A percentile compares a stretch with the other conserved stretches of the same genome.
These are phyloP conservation scores for Propsilocerus akamusi DNA, from an alignment of 1,140 invertebrate species.

Conservation along the genomic window DNA sequence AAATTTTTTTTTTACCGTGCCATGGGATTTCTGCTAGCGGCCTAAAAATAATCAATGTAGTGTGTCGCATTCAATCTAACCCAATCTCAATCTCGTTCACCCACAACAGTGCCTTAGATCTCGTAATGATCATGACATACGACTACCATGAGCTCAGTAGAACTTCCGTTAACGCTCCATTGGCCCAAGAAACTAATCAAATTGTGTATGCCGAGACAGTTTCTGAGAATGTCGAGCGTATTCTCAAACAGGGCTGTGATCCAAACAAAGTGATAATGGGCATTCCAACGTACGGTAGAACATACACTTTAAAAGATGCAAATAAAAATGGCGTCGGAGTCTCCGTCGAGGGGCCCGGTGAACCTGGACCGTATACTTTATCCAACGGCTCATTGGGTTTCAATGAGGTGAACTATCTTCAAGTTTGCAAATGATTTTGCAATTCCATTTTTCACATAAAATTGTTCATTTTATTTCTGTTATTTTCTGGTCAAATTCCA, in stretches of 20 bases:
- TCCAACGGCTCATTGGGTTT: conserved; percentile 41
- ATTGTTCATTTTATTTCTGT: not conserved
- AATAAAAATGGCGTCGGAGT: conserved; percentile 29
- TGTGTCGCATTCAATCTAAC: no score
- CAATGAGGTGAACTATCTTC: conserved; percentile 35
- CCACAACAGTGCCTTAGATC: no score
- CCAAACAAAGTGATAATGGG: conserved; percentile 41
- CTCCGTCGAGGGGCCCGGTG: conserved; percentile 27
- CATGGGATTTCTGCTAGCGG: no score
- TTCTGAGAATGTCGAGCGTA: not conserved
- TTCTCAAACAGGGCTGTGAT: not conserved
- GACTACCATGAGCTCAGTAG: not conserved
- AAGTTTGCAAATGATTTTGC: not conserved
- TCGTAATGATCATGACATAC: not conserved
- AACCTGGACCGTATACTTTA: conserved; percentile 42
- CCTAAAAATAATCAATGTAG: no score
- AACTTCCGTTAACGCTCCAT: not conserved
- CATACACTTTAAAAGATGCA: conserved; percentile 32
- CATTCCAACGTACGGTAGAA: conserved; percentile 43
- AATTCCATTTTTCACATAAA: not conserved
- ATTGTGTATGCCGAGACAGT: not conserved
- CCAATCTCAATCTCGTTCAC: no score
- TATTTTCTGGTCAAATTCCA: not conserved
- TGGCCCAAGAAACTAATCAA: not conserved
- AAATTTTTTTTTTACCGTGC: no score